Base-by-base conservation (phyloP, 2,888 invertebrate genomes). In the Boloria euphrosyne region DNA sequence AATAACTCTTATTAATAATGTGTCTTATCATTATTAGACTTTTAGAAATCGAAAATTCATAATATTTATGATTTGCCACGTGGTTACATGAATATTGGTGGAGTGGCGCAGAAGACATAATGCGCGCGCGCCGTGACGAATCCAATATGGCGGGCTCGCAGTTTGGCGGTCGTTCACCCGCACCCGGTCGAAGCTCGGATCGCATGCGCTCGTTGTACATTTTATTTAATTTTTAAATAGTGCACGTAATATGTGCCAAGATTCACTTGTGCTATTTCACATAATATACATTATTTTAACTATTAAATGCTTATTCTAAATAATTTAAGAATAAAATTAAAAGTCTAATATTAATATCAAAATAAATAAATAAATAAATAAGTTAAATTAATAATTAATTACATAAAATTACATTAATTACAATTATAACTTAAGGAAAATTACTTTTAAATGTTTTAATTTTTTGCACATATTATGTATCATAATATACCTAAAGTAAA, bases 121-220 rank as follows among this genome's bases (percentile, higher is more conserved):
- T 83, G 89, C 84, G 85, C 89, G 87, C 82, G 81, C 79, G 82
- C 85, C 91, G 87, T 91, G 90, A 91, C 91, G 90, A 84, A 85
- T 85, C 82, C 86, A 89, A 90, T 79, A 90, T 90, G 90, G 91
- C 83, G 86, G 85, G 75, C 85, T 86, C 88, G 89, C 84, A 85
- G 87, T 90, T 90, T 88, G 90, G 89, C 82, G 91, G 90, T 90
- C 90, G 72, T 84, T 89, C 80, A 92, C 90, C 89, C 77, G 82
- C 83, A 82, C 84, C 83, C 85, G 80, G 77, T 79, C 79, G 78
- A 83, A 80, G 78, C 82, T 77, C 76, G 75, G 76, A 75, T 78
- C 76, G 79, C 70, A 71, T 71, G 71, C 69, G 73, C 71, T 71
- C 67, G 71, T 76, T 76, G 77, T 82, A 51, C 55, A 66, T 63